Evolutionary conservation across 2,113 vertebrate genomes (phyloP).

Genomic region (Smithornis capensis): DNA sequence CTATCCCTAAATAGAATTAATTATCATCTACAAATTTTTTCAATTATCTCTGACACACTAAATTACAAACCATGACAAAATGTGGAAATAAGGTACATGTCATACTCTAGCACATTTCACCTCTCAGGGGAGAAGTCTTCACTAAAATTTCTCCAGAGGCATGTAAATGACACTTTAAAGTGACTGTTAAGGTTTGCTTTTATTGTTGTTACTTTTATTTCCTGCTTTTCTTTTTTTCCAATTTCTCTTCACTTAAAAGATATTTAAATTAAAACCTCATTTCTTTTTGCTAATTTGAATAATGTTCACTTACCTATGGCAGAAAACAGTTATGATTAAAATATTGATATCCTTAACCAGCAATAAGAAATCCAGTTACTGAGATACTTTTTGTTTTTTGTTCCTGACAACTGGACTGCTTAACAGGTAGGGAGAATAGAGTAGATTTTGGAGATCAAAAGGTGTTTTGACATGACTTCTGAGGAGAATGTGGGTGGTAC

Average conservation of each 20-base stretch:
- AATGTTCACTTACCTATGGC: background rate
- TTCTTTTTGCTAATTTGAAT: background rate
- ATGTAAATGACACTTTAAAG: background rate
- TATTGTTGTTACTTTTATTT: background rate
- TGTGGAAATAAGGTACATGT: background rate
- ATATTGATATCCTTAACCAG: background rate
- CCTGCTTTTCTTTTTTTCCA: fast-evolving
- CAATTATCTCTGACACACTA: background rate
- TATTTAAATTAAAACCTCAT: background rate
- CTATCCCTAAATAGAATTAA: background rate
- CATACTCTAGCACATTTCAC: background rate
- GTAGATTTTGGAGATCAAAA: background rate
- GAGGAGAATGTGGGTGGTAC: fast-evolving
- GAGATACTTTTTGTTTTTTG: background rate
- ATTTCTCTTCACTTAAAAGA: background rate
- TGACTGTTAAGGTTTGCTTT: background rate
- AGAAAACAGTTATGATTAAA: background rate
- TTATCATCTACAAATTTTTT: background rate
- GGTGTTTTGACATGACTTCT: background rate
- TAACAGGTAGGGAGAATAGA: background rate
- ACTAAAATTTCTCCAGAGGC: background rate
- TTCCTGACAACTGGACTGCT: background rate
- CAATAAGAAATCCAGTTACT: background rate
- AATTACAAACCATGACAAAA: background rate
- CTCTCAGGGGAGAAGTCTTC: background rate